Evolutionary conservation across 2,888 invertebrate genomes (phyloP).

Genomic region (Drosophila multiciliata): DNA sequence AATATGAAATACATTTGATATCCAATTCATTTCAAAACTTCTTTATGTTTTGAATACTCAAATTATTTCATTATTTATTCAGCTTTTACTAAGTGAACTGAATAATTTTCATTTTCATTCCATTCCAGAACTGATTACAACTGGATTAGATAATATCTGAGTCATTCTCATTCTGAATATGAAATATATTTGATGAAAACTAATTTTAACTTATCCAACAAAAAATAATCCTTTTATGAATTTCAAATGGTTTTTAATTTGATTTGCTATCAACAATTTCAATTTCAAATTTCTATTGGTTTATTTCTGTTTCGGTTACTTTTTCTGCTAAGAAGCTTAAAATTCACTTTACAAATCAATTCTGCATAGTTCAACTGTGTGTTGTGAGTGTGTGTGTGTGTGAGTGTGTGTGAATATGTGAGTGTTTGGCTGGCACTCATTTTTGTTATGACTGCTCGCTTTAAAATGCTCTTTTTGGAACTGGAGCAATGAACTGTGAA

Average conservation of each 20-base stretch:
- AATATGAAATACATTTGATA: background rate
- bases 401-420: background rate
- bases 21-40: too few relatives aligned
- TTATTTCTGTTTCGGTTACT: background rate
- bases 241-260: background rate
- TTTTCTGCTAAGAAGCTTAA: background rate
- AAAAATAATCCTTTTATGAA: background rate
- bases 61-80: too few relatives aligned
- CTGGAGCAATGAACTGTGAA: conserved; percentile 67
- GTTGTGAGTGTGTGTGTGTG: background rate
- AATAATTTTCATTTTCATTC: too few relatives aligned
- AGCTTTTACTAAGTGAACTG: too few relatives aligned
- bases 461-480: conserved; percentile 35
- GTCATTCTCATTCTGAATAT: background rate
- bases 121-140: too few relatives aligned
- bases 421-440: background rate
- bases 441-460: conserved; percentile 45
- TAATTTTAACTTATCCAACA: too few relatives aligned
- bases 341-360: background rate
- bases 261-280: background rate
- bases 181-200: background rate
- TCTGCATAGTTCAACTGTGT: background rate
- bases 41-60: too few relatives aligned
- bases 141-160: background rate
- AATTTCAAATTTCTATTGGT: background rate